These are phyloP conservation scores for Icerya purchasi DNA, from an alignment of 2,888 invertebrate genomes.

Conservation along the genomic window DNA sequence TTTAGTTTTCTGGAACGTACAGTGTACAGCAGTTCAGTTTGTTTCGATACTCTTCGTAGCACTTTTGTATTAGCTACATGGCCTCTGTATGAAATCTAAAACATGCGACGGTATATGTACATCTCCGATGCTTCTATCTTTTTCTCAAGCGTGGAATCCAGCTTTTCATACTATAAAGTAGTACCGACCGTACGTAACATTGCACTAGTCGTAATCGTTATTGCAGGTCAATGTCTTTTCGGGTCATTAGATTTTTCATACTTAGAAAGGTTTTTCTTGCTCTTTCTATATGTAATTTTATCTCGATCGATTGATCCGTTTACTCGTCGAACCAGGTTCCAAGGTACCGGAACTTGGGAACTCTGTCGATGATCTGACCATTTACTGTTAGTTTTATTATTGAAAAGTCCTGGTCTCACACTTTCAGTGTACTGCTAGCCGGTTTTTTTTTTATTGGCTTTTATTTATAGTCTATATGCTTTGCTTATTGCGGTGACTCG, in stretches of 20 bases:
- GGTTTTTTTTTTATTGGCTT: no score
- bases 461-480: no score
- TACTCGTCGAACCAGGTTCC: background rate
- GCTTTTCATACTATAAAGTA: background rate
- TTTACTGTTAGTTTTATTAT: background rate
- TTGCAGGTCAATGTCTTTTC: background rate
- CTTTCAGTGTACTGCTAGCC: no score
- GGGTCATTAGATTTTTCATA: background rate
- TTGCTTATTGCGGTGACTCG: no score
- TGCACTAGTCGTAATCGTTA: background rate
- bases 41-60: background rate
- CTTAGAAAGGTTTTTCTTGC: background rate
- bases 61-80: background rate
- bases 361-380: background rate
- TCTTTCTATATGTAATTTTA: background rate
- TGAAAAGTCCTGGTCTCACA: no score
- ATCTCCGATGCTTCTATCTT: background rate
- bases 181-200: background rate
- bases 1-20: background rate
- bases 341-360: background rate
- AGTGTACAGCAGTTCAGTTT: background rate
- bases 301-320: background rate
- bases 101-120: background rate
- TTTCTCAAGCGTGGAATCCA: background rate
- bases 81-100: background rate